A percentile compares a stretch with the other conserved stretches of the same genome.
Evolutionary conservation across 1,140 invertebrate genomes (phyloP).

Genomic region (Eupristina koningsbergeri): DNA sequence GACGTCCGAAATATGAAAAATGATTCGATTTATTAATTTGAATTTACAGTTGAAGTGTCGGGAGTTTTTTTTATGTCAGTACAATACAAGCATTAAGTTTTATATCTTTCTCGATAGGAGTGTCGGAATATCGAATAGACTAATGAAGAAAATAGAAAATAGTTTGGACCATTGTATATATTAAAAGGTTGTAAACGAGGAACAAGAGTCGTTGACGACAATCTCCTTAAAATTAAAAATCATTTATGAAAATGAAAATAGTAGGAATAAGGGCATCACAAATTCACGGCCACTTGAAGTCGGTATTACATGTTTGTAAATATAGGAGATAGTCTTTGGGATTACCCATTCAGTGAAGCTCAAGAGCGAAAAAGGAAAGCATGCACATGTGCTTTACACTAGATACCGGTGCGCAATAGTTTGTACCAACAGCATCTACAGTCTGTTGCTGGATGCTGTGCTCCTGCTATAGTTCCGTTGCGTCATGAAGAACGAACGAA

Average conservation of each 20-base stretch:
- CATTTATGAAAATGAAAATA: neutral
- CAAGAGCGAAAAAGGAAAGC: slow-evolving; percentile 22
- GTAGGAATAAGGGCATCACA: slow-evolving; percentile 7
- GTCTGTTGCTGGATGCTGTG: too few species aligned
- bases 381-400: slow-evolving; percentile 53
- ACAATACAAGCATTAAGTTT: too few species aligned
- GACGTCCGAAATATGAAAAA: neutral
- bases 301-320: slow-evolving; percentile 64
- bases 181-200: too few species aligned
- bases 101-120: too few species aligned
- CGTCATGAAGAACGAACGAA: neutral
- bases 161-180: too few species aligned
- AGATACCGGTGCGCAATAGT: slow-evolving; percentile 59
- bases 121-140: too few species aligned
- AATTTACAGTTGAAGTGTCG: neutral
- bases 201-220: too few species aligned
- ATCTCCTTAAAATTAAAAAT: neutral
- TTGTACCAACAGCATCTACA: slow-evolving; percentile 23
- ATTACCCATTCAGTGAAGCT: slow-evolving; percentile 60
- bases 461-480: neutral
- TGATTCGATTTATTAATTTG: neutral
- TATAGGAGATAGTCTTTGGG: slow-evolving; percentile 60
- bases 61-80: neutral
- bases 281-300: slow-evolving; percentile 66
- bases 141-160: too few species aligned